Evolutionary conservation across 2,113 vertebrate species (phyloP), one percentile per base, ranked within the genome.

Genomic region (Dendropsophus ebraccatus): DNA sequence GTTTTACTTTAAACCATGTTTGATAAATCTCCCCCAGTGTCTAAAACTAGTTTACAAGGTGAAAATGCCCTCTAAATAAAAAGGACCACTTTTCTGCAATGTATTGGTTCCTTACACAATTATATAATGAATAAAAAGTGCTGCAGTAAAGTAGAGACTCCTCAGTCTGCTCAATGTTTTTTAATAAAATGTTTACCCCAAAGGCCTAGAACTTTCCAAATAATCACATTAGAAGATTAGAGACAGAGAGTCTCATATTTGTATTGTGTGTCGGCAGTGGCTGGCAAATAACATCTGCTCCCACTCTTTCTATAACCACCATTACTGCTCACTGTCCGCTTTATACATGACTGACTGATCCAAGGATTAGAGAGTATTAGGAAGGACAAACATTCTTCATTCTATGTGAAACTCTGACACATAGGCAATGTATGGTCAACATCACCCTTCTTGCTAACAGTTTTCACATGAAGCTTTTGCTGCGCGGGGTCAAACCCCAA

Each of bases 211-310:
- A 81, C 77, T 74, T 87, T 81, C 50, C n/a, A 52, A 87, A 87
- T 87, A 81, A 81, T 87, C 77, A 87, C 60, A 47, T 87, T 81
- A 87, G 54, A 54, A 81, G 85, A 87, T 81, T 81, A 87, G 41
- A 50, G 50, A 49, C 76, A 47, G 13, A 47, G 13, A 78, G 78
- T 47, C 84, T 81, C 81, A 41, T 54, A 86, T 81, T 86, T 56
- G 76, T 86, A 65, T 81, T 81, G 76, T 80, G 78, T 52, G 78
- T 65, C 76, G 67, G 62, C 62, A 73, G 84, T 47, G 69, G 52
- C 67, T 49, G 85, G 78, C 67, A 87, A 81, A 87, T 78, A 87
- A 87, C 85, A 87, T 87, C 85, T 87, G 85, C 78, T 87, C 77
- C 47, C 69, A 87, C 85, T 87, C 78, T 85, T 74, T 81, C 62